Base-by-base conservation (phyloP, 2,888 invertebrate genomes). In the Dilophus febrilis region DNA sequence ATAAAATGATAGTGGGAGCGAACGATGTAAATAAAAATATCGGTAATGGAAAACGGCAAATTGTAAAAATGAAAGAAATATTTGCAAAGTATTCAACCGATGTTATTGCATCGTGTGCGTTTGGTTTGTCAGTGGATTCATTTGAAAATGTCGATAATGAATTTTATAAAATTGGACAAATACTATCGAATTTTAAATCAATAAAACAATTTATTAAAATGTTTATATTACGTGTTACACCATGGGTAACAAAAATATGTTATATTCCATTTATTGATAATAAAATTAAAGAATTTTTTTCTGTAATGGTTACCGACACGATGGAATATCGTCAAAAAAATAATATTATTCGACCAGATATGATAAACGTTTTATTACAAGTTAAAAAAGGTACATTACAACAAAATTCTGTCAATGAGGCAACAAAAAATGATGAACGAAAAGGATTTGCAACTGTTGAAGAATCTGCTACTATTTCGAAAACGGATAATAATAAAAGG, bases 71-170 rank as follows among this genome's bases (percentile, higher is more conserved):
- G 43, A 65, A 61, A 42, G 67, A 68, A 39, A 43, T 60, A 3
- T 60, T 61, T 2, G 58, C 61, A 1, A 55, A 66, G 8, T 66
- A 59, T 43, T 53, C 66, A 2, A 68, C 65, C 42, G 70, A 70
- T 46, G 66, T 70, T 2, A 70, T 71, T 37, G 70, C 69, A 0
- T 60, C 65, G 1, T 60, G 64, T 17, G 68, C 66, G 2, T 70
- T 68, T 45, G 70, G 70, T 0, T 47, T 69, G 2, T 58, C 63
- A 40, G 57, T 34, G 12, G 57, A 71, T 51, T 70, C 71, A 0
- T 51, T 65, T 3, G 48, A 50, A 4, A 56, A 69, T 1, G 53
- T 50, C 16, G 47, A 67, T 16, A 68, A 69, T 44, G 49, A 62
- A 22, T 70, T 71, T 49, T 70, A 63, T 44, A 35, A 47, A 11